Evolutionary conservation across 2,113 vertebrate species (phyloP), one percentile per base, ranked within the genome.

Genomic region (Myotis yumanensis): DNA sequence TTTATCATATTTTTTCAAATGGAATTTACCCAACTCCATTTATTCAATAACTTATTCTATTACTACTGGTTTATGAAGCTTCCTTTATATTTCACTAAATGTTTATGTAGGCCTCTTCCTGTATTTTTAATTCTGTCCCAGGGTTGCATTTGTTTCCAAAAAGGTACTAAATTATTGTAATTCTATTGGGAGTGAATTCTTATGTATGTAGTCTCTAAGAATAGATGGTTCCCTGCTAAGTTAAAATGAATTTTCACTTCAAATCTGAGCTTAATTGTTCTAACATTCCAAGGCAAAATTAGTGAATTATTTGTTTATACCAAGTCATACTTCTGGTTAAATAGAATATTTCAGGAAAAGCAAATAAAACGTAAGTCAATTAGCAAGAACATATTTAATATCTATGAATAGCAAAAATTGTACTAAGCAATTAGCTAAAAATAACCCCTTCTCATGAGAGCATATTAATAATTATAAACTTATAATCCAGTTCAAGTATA

Each of bases 1-100:
- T n/a, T 95, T 89, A 86, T 81, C 72, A 52, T 87, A 43, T 46
- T 68, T 76, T 89, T 89, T 59, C 73, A 64, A 32, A 54, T 35
- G 37, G 11, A 59, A 51, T 68, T 76, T 81, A 23, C 3, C 6
- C 15, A 57, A 73, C 20, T 68, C 11, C 16, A 66, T 71, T 64
- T 75, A n/a, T 32, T 89, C 52, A 86, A 54, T 66, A 80, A 20
- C 20, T 68, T 57, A 48, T 16, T 86, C 17, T 86, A 48, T 75
- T 68, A 66, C 32, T 81, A 75, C 30, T 17, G 2, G 8, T 54
- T 90, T 80, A 72, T 89, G n/a, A n/a, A 51, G 11, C 35, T 77
- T 66, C 15, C n/a, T 64, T 84, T 62, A 51, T 37, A 62, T 35
- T n/a, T 68, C 43, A 62, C 25, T 40, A 37, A 79, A 69, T 69